Percentiles rank a stretch among this genome's conserved stretches.
phyloP scores from a whole-genome alignment of 2,888 invertebrate species.

The Papilio protenor region DNA sequence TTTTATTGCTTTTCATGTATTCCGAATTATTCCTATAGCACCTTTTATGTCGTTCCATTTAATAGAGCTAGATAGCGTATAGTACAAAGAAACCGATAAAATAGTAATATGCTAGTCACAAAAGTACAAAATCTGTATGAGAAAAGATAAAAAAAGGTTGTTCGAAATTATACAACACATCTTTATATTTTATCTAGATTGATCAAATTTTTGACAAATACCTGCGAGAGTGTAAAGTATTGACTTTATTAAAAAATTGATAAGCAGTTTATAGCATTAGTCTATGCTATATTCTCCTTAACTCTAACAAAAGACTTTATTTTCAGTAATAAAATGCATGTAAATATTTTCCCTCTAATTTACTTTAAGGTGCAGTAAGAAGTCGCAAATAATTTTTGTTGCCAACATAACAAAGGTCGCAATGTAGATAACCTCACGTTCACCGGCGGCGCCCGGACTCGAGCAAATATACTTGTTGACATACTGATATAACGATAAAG shows the following conservation, averaged over 20 bases:
- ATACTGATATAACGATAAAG: slow-evolving; percentile 3
- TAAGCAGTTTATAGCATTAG: too few species aligned
- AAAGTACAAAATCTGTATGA: too few species aligned
- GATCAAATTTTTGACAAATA: too few species aligned
- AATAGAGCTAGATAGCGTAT: background rate
- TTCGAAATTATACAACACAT: too few species aligned
- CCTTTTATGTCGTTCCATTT: background rate
- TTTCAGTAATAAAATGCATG: background rate
- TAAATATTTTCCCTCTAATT: background rate
- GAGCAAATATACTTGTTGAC: slow-evolving; percentile 28
- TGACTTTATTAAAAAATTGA: too few species aligned
- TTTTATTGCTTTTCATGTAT: slow-evolving; percentile 20
- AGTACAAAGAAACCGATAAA: background rate
- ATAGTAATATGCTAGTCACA: background rate
- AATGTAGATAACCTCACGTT: slow-evolving; percentile 8
- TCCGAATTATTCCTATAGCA: slow-evolving; percentile 5
- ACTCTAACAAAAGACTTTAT: background rate
- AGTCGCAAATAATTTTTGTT: slow-evolving; percentile 3
- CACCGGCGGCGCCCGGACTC: slow-evolving; percentile 5
- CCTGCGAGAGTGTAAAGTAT: too few species aligned
- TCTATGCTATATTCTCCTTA: too few species aligned
- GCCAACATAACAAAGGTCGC: slow-evolving; percentile 2
- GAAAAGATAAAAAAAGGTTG: too few species aligned
- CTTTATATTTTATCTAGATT: too few species aligned
- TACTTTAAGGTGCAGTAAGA: background rate